Percentiles rank a stretch among this genome's conserved stretches.
Conservation (phyloP, 1,140 invertebrate genomes). For the Drosophila sulfurigaster region DNA sequence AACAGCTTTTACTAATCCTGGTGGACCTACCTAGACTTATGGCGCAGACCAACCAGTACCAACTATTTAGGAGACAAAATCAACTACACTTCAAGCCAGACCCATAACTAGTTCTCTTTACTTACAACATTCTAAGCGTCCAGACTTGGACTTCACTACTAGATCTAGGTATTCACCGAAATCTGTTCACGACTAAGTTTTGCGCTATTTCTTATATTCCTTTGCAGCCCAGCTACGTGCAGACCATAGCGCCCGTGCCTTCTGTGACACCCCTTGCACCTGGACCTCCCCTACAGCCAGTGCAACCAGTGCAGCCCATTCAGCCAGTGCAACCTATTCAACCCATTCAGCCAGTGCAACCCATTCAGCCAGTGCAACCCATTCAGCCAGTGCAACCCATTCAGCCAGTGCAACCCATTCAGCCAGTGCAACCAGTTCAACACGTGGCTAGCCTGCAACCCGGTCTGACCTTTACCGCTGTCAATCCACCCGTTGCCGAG, state of each 20-base stretch:
- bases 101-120: too few relatives aligned
- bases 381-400: conserved; percentile 56
- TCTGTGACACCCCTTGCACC: conserved; percentile 27
- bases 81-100: too few relatives aligned
- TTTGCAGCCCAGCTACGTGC: conserved; percentile 57
- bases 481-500: conserved; percentile 40
- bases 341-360: conserved; percentile 35
- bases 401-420: conserved; percentile 46
- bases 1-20: too few relatives aligned
- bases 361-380: conserved; percentile 51
- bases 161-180: too few relatives aligned
- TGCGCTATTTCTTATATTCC: background rate
- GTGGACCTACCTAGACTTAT: too few relatives aligned
- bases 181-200: background rate
- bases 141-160: too few relatives aligned
- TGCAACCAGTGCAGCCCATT: conserved; percentile 52
- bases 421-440: conserved; percentile 53
- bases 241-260: conserved; percentile 48
- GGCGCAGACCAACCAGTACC: too few relatives aligned
- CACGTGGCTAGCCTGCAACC: conserved; percentile 48
- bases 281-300: conserved; percentile 24
- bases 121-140: too few relatives aligned
- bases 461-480: conserved; percentile 45
- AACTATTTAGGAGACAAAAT: too few relatives aligned
- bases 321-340: conserved; percentile 50